Evolutionary conservation across 2,888 invertebrate species (phyloP).

Genomic region (Pyrgus malvae): DNA sequence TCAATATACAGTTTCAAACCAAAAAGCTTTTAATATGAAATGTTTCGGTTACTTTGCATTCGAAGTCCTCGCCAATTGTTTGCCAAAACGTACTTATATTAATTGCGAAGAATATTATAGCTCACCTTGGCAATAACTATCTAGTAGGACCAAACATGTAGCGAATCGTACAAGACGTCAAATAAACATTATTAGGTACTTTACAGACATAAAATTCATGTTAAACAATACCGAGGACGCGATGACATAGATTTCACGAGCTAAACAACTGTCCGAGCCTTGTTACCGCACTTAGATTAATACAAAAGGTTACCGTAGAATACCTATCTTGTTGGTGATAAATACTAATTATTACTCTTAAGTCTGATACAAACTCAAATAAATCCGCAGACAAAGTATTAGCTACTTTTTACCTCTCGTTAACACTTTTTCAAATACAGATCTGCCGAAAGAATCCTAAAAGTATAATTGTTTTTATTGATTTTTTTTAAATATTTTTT

Average conservation of each 20-base stretch:
- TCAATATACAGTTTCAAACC: too few species aligned
- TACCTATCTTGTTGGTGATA: too few species aligned
- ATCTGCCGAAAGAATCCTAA: too few species aligned
- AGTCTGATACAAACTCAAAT: too few species aligned
- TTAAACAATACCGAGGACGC: conserved; percentile 16
- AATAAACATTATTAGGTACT: conserved; percentile 7
- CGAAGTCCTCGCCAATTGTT: not conserved
- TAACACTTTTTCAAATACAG: too few species aligned
- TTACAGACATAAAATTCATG: conserved; percentile 13
- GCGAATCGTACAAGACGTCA: conserved; percentile 4
- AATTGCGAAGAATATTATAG: not conserved
- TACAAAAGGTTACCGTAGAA: too few species aligned
- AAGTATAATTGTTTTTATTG: too few species aligned
- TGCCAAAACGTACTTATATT: not conserved
- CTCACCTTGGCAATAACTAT: conserved; percentile 3
- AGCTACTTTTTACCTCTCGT: too few species aligned
- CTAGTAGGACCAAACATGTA: conserved; percentile 4
- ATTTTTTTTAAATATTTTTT: too few species aligned
- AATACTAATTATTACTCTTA: too few species aligned
- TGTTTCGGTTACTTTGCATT: not conserved
- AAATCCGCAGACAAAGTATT: too few species aligned
- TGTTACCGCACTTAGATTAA: too few species aligned
- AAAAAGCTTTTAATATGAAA: not conserved
- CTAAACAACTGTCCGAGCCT: not conserved
- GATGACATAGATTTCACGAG: conserved; percentile 14